Evolutionary conservation across 1,140 invertebrate genomes (phyloP).

Genomic region (Aphaenogaster ashmeadi): DNA sequence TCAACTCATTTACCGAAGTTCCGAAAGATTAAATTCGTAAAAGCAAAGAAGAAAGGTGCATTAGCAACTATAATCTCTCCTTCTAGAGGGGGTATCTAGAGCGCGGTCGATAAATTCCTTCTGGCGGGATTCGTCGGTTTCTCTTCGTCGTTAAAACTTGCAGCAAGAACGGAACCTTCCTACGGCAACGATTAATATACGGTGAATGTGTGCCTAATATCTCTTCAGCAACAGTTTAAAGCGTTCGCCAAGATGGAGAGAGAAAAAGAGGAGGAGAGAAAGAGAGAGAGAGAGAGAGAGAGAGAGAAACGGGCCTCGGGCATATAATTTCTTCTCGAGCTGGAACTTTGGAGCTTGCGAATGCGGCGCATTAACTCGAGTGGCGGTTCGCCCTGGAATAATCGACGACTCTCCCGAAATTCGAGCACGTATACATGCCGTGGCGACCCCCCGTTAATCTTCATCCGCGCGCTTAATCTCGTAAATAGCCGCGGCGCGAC

Average conservation of each 20-base stretch:
- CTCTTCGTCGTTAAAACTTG: neutral
- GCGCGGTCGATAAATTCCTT: conserved; percentile 38
- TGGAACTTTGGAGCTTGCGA: conserved; percentile 21
- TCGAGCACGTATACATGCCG: conserved; percentile 32
- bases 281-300: no score
- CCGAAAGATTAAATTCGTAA: neutral
- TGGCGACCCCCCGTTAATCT: conserved; percentile 40
- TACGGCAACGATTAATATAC: conserved; percentile 24
- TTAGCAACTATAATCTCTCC: conserved; percentile 27
- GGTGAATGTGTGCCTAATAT: conserved; percentile 7
- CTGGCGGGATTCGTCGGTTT: conserved; percentile 11
- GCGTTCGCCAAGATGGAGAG: neutral
- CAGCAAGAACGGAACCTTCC: neutral
- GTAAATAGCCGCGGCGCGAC: conserved; percentile 44
- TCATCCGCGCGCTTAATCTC: conserved; percentile 53
- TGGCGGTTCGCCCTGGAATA: conserved; percentile 30
- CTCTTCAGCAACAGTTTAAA: conserved; percentile 36
- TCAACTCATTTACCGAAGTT: conserved; percentile 21
- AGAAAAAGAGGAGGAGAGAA: neutral
- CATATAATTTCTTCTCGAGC: conserved; percentile 41
- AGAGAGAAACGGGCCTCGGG: neutral
- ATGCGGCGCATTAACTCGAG: conserved; percentile 45
- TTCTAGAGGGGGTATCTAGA: neutral
- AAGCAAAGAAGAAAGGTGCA: neutral
- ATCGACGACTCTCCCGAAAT: conserved; percentile 47